phyloP scores from a whole-genome alignment of 2,113 vertebrate species.

The Sebastes fasciatus region DNA sequence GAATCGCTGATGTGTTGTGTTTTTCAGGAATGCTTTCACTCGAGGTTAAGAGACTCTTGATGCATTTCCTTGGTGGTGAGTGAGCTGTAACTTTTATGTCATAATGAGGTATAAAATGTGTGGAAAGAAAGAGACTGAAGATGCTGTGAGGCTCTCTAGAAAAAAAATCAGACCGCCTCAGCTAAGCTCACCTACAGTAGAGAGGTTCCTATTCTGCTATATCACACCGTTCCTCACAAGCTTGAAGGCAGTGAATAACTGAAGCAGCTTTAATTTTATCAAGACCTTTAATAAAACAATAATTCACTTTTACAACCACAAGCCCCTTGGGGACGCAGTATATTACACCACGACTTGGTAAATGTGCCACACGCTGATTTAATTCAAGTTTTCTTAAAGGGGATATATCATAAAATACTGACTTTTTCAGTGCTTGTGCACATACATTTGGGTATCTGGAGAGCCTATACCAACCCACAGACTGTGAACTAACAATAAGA shows the following conservation, averaged over 20 bases:
- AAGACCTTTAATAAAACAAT: slow-evolving; percentile 43
- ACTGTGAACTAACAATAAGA: no score
- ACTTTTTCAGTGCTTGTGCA: no score
- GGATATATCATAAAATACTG: no score
- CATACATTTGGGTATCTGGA: no score
- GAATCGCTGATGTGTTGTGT: slow-evolving; percentile 52
- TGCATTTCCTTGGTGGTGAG: slow-evolving; percentile 9
- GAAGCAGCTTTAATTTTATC: slow-evolving; percentile 41
- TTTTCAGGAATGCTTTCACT: slow-evolving; percentile 24
- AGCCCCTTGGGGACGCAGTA: background rate
- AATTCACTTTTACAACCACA: slow-evolving; percentile 25
- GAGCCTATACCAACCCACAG: no score
- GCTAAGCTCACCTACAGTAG: slow-evolving; percentile 18
- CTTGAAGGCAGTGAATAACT: slow-evolving; percentile 23
- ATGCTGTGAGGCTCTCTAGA: background rate
- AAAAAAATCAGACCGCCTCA: background rate
- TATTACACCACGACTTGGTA: slow-evolving; percentile 16
- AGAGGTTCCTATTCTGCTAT: slow-evolving; percentile 1
- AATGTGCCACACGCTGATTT: slow-evolving; percentile 35
- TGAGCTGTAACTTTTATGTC: background rate
- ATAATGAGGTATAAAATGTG: slow-evolving; percentile 7
- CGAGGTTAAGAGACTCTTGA: background rate
- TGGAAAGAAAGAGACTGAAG: background rate
- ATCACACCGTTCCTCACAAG: background rate
- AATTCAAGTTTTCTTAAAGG: slow-evolving; percentile 14